Evolutionary conservation across 2,888 invertebrate genomes (phyloP).

Genomic region (Theristus sp.): DNA sequence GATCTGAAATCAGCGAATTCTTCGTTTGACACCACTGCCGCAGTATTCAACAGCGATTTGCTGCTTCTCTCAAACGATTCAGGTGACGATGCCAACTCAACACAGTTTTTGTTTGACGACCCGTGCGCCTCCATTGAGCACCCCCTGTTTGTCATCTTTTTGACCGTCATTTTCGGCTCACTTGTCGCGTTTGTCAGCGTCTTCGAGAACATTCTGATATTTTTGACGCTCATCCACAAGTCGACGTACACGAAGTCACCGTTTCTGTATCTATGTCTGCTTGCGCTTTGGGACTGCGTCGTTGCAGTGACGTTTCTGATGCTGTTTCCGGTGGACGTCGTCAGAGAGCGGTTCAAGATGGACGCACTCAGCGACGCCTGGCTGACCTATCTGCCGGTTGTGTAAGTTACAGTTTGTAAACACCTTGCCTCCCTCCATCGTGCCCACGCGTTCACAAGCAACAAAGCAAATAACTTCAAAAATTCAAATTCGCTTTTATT

Average conservation of each 20-base stretch:
- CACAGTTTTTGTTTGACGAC: not conserved
- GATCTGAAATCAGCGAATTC: no score
- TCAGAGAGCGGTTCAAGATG: not conserved
- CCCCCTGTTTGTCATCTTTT: not conserved
- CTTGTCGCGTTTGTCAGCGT: not conserved
- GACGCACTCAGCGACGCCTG: not conserved
- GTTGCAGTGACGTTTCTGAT: not conserved
- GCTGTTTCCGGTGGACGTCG: not conserved
- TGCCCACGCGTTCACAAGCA: no score
- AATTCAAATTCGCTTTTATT: no score
- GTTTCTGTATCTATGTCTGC: not conserved
- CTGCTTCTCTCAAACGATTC: no score
- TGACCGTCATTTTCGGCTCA: not conserved
- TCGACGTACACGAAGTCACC: not conserved
- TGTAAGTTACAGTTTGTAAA: no score
- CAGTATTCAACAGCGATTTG: no score
- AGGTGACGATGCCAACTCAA: no score
- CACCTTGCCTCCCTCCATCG: no score
- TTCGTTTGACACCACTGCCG: no score
- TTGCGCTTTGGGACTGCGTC: not conserved
- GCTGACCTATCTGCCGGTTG: not conserved
- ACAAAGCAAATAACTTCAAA: no score
- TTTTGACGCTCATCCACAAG: not conserved
- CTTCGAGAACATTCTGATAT: not conserved
- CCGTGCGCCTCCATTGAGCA: not conserved